Percentiles rank a stretch among this genome's conserved stretches.
Evolutionary conservation across 2,797 vertebrate genomes (phyloP).

Genomic region (Schizopygopsis malacanthus): DNA sequence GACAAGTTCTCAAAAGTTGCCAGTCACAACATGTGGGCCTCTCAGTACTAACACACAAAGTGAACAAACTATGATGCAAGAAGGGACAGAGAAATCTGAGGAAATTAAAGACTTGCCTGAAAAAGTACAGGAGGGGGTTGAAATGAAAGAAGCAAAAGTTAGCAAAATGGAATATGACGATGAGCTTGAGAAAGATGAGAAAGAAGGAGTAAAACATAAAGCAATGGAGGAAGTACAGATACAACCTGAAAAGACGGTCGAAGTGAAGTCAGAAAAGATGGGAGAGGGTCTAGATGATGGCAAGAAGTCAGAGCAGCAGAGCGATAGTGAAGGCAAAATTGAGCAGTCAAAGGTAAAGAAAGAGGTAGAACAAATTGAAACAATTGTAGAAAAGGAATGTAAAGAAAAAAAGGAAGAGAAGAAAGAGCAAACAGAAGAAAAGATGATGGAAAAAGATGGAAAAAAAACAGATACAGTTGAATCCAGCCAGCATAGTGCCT

Average conservation of each 20-base stretch:
- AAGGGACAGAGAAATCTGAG: slow-evolving; percentile 52
- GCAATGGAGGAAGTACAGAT: slow-evolving; percentile 50
- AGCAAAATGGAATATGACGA: slow-evolving; percentile 28
- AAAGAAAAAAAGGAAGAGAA: slow-evolving; percentile 34
- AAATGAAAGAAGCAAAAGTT: slow-evolving; percentile 19
- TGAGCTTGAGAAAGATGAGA: slow-evolving; percentile 45
- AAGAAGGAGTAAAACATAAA: slow-evolving; percentile 58
- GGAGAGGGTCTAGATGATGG: slow-evolving; percentile 58
- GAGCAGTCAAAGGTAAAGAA: slow-evolving; percentile 64
- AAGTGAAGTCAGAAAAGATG: slow-evolving; percentile 51
- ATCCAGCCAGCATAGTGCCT: slow-evolving; percentile 75
- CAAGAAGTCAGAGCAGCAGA: slow-evolving; percentile 54
- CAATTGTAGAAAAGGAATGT: slow-evolving; percentile 33
- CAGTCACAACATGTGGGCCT: slow-evolving; percentile 61
- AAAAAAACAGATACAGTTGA: slow-evolving; percentile 46
- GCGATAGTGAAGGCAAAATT: slow-evolving; percentile 39
- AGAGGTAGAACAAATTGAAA: slow-evolving; percentile 53
- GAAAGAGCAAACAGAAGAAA: slow-evolving; percentile 33
- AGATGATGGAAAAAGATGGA: slow-evolving; percentile 39
- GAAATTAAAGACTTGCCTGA: slow-evolving; percentile 38
- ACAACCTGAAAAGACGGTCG: slow-evolving; percentile 53
- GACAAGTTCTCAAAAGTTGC: slow-evolving; percentile 65
- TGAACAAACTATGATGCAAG: slow-evolving; percentile 60
- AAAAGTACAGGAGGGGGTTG: slow-evolving; percentile 52
- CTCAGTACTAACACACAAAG: slow-evolving; percentile 62